Evolutionary conservation across 2,888 invertebrate species (phyloP).

Genomic region (Latrodectus hesperus): DNA sequence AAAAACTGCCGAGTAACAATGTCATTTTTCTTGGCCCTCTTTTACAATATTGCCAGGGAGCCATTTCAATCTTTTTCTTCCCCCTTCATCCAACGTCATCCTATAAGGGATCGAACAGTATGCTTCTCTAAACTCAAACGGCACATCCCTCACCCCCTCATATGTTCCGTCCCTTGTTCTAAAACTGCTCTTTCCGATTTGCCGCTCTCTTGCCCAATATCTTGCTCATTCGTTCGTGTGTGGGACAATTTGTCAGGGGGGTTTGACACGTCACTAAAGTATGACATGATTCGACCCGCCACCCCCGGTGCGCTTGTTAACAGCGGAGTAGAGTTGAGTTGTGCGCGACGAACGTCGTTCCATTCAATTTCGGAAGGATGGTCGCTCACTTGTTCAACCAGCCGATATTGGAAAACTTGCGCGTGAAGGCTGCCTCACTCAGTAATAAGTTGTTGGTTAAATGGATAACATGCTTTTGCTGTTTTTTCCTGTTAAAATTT

Average conservation of each 20-base stretch:
- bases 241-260: slow-evolving; percentile 62
- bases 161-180: neutral
- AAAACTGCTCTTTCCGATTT: slow-evolving; percentile 41
- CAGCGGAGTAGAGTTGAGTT: slow-evolving; percentile 1
- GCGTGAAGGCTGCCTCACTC: neutral
- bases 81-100: slow-evolving; percentile 8
- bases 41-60: slow-evolving; percentile 19
- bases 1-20: no score
- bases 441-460: slow-evolving; percentile 45
- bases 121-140: slow-evolving; percentile 28
- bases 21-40: neutral
- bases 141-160: neutral
- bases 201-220: slow-evolving; percentile 62
- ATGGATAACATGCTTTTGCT: slow-evolving; percentile 44
- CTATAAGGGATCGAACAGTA: slow-evolving; percentile 12
- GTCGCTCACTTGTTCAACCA: slow-evolving; percentile 16
- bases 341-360: slow-evolving; percentile 12
- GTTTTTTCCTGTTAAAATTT: neutral
- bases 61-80: slow-evolving; percentile 28
- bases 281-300: slow-evolving; percentile 56
- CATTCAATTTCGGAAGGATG: slow-evolving; percentile 35
- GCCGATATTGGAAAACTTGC: slow-evolving; percentile 53
- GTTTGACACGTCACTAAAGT: slow-evolving; percentile 60
- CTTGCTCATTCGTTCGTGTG: slow-evolving; percentile 53
- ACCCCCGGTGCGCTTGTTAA: slow-evolving; percentile 7